Base-by-base conservation (phyloP, 2,797 vertebrate species). In the Botia almorhae region DNA sequence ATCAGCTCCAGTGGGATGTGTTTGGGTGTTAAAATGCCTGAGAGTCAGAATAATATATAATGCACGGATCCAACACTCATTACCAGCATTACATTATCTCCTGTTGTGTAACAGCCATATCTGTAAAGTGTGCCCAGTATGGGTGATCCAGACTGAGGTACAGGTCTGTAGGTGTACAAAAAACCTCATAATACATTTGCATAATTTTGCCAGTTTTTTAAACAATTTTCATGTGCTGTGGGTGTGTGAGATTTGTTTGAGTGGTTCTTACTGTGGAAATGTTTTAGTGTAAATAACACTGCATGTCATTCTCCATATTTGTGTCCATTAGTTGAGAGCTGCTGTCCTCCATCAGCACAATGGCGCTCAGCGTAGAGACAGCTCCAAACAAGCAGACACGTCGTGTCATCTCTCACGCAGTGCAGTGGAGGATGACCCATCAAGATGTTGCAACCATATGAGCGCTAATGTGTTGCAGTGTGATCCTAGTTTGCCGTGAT, bases 341-440 rank as follows among this genome's bases (percentile, higher is more conserved):
- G 10, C 53, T 80, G 33, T 72, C 19, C 12, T 50, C 33, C 8
- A 36, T 81, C 74, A 33, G 69, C 80, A 6, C 65, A 67, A 67
- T 50, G 26, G 71, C 39, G 60, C 43, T 78, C 60, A 29, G 64
- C 56, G 61, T 79, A 60, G 39, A 74, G 76, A 55, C 33, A 65
- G 69, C 43, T 13, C 48, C 67, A 84, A 69, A 78, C 55, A 72
- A 65, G 72, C 58, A 60, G 71, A 80, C 81, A 86, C 64, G 74
- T 69, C 70, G 65, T n/a, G 75, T 84, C 78, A 79, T 46, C 69
- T 83, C 36, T 23, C 63, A 48, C 72, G 69, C 80, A 63, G 74
- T 81, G 81, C 71, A 83, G 46, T 83, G 71, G 36, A 84, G 85
- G 68, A 83, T 76, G 64, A 81, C 75, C 81, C 69, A 79, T 84